Conservation (phyloP, 2,113 vertebrate genomes). For the Elephantulus edwardii region DNA sequence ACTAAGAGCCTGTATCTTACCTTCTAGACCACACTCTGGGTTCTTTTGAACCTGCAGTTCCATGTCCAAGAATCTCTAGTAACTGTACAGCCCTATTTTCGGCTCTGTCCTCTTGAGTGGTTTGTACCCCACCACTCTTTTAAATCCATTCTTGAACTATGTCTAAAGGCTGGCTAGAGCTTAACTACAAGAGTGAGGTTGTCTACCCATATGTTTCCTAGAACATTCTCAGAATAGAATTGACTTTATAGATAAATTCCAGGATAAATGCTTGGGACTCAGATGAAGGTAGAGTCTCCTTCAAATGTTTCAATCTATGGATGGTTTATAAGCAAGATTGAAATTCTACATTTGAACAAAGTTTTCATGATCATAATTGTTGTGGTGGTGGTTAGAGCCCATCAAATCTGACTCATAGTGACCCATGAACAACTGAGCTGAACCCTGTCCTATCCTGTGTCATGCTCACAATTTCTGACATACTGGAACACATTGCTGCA, state of each 20-base stretch:
- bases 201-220: background rate
- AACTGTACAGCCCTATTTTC: accelerated
- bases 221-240: background rate
- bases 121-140: background rate
- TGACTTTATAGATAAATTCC: background rate
- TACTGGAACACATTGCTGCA: no score
- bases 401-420: no score
- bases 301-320: background rate
- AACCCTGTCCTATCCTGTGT: no score
- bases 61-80: background rate
- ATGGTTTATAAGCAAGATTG: background rate
- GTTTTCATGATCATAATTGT: background rate
- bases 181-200: background rate
- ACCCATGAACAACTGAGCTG: no score
- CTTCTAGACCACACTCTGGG: background rate
- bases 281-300: background rate
- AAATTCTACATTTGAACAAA: background rate
- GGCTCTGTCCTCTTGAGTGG: background rate
- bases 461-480: no score
- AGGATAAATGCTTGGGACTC: background rate
- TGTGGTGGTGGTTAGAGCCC: no score
- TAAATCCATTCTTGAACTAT: background rate
- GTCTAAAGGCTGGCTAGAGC: background rate
- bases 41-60: background rate
- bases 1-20: background rate